phyloP scores from a whole-genome alignment of 2,113 vertebrate genomes.

The Hypocryptadius cinnamomeus region DNA sequence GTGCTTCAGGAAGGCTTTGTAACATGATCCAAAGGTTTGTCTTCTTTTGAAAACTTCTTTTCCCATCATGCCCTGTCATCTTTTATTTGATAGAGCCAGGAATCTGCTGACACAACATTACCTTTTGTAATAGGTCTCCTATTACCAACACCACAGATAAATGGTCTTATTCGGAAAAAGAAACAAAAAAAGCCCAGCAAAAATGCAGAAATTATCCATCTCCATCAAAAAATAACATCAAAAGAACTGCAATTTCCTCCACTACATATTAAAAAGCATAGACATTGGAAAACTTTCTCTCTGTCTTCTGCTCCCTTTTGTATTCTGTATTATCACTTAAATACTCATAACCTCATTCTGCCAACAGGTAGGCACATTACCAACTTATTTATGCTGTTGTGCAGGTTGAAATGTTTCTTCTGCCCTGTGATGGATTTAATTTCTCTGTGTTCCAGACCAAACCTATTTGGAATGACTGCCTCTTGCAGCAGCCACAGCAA shows the following conservation, averaged over 20 bases:
- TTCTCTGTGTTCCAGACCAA: not conserved
- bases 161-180: not conserved
- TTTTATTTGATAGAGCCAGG: not conserved
- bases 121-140: not conserved
- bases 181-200: not conserved
- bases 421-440: not conserved
- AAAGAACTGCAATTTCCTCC: not conserved
- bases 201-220: not conserved
- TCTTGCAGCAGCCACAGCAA: not conserved
- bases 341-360: not conserved
- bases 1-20: not conserved
- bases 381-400: not conserved
- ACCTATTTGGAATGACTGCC: not conserved
- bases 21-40: not conserved
- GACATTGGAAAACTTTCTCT: not conserved
- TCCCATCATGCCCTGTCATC: not conserved
- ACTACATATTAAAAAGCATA: not conserved
- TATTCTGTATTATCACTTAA: not conserved
- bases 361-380: not conserved
- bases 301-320: not conserved
- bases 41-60: not conserved
- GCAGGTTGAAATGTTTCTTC: not conserved
- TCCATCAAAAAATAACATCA: not conserved
- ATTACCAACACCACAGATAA: not conserved
- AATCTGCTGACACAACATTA: not conserved